Conservation (phyloP, 2,888 invertebrate genomes). For the Morinoia aosen region DNA sequence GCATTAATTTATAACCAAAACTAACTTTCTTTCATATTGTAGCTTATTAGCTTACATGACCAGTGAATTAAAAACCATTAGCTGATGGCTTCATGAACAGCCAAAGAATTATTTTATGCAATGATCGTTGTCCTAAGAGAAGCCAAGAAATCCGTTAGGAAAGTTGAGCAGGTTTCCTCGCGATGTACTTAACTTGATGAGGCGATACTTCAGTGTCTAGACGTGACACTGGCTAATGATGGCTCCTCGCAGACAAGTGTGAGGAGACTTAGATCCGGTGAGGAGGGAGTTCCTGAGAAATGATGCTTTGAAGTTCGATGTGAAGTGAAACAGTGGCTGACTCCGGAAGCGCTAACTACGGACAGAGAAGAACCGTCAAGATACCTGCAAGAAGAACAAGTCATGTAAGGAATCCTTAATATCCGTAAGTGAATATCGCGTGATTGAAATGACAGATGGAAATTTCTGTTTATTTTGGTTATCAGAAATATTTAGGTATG, state of each 20-base stretch:
- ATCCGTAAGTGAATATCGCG: neutral
- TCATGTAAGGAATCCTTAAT: neutral
- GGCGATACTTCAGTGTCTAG: neutral
- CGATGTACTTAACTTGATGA: slow-evolving; percentile 29
- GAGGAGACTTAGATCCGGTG: neutral
- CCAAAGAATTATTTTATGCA: neutral
- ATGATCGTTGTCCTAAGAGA: neutral
- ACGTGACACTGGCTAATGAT: slow-evolving; percentile 42
- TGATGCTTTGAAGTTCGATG: neutral
- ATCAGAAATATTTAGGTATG: too few species aligned
- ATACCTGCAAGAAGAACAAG: neutral
- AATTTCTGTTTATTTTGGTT: neutral
- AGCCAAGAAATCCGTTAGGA: neutral
- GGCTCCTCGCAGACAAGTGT: neutral
- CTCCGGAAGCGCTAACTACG: neutral
- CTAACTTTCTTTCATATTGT: too few species aligned
- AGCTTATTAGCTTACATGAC: too few species aligned
- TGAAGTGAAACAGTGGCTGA: neutral
- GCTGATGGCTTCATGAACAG: neutral
- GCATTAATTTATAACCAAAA: too few species aligned
- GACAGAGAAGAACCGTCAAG: neutral
- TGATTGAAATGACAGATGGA: neutral
- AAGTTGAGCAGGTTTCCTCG: neutral
- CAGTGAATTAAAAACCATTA: too few species aligned
- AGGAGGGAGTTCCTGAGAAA: neutral